These are phyloP conservation scores for Oophaga sylvatica DNA, from an alignment of 2,797 vertebrate genomes.

Conservation along the genomic window DNA sequence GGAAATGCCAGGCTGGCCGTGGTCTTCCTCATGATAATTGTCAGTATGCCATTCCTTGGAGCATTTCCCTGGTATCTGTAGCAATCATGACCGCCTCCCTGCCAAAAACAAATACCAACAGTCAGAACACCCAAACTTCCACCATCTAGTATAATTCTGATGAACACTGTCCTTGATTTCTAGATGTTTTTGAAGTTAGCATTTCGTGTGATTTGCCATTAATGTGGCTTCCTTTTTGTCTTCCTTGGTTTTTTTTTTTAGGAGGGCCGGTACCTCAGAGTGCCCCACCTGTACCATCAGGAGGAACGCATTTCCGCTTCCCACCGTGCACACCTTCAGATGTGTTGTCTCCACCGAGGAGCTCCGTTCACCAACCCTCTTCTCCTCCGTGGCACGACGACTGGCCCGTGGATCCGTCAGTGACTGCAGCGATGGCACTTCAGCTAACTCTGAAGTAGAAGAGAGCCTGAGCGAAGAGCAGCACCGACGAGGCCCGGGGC, in stretches of 20 bases:
- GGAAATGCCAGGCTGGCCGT: no score
- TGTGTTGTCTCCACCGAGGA: constrained; percentile 80
- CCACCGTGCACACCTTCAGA: constrained; percentile 87
- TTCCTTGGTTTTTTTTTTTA: constrained; percentile 62
- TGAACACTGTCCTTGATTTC: no score
- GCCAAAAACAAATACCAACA: no score
- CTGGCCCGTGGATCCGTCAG: constrained; percentile 87
- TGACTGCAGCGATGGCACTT: constrained; percentile 90
- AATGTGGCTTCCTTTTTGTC: not conserved
- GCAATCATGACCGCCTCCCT: no score
- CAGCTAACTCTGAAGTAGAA: constrained; percentile 86
- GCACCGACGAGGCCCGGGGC: constrained; percentile 69
- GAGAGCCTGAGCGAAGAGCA: constrained; percentile 78
- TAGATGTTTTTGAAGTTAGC: no score
- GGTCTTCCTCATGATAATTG: no score
- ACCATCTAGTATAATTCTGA: no score
- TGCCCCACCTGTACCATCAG: constrained; percentile 86
- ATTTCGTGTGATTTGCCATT: not conserved
- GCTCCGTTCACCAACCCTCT: constrained; percentile 79
- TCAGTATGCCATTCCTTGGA: no score
- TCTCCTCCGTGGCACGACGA: constrained; percentile 81
- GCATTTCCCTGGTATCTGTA: no score
- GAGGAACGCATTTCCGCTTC: constrained; percentile 86
- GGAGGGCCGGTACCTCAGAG: constrained; percentile 89
- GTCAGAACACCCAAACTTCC: no score